Evolutionary conservation across 2,797 vertebrate genomes (phyloP).

Genomic region (Morelia viridis): DNA sequence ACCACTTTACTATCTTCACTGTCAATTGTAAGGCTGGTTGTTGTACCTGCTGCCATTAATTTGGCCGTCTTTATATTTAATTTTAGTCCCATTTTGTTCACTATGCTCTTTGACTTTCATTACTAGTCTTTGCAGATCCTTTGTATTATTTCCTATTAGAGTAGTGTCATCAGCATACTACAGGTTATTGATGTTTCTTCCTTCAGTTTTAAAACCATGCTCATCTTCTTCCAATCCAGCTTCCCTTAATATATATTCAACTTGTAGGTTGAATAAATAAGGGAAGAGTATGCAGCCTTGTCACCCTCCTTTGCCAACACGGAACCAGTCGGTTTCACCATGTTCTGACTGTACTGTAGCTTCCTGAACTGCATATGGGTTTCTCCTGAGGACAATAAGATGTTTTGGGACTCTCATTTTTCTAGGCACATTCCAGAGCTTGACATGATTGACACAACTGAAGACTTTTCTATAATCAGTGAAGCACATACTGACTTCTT

Average conservation of each 20-base stretch:
- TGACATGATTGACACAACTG: neutral
- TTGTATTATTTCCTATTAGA: neutral
- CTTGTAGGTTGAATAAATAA: neutral
- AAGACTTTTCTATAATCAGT: neutral
- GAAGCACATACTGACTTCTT: neutral
- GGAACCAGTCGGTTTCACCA: neutral
- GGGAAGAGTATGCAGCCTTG: neutral
- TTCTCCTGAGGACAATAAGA: neutral
- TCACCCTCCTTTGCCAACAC: neutral
- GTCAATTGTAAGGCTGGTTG: neutral
- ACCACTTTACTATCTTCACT: neutral
- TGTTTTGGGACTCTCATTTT: neutral
- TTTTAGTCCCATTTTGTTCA: neutral
- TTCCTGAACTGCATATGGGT: neutral
- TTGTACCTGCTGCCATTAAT: neutral
- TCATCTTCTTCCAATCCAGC: neutral
- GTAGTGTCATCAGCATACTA: neutral
- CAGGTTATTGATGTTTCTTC: neutral
- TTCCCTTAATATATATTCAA: neutral
- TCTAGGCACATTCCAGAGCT: neutral
- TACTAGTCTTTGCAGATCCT: neutral
- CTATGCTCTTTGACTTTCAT: neutral
- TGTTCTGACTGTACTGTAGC: neutral
- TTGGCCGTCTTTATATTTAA: neutral
- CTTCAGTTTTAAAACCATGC: neutral